A percentile compares a stretch with the other conserved stretches of the same genome.
Evolutionary conservation across 2,113 vertebrate species (phyloP).

Genomic region (Arvicanthis niloticus): DNA sequence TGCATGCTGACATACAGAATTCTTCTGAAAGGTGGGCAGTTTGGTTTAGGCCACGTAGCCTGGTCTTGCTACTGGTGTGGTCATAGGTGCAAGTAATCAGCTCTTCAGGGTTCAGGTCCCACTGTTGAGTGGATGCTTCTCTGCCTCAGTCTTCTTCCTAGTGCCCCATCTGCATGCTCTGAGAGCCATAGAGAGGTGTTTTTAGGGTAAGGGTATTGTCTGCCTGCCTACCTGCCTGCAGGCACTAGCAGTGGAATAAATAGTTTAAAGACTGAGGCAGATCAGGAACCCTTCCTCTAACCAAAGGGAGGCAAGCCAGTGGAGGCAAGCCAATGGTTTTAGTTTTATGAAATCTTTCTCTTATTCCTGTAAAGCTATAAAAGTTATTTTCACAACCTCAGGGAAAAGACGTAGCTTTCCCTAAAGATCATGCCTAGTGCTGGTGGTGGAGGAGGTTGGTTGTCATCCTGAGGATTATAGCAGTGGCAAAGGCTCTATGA

Average conservation of each 20-base stretch:
- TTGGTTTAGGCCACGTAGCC: not conserved
- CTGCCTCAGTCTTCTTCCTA: constrained; percentile 23
- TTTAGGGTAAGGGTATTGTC: not conserved
- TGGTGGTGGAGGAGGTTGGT: not conserved
- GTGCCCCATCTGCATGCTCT: not conserved
- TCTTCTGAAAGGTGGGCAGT: not conserved
- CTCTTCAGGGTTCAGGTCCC: constrained; percentile 39
- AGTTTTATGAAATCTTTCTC: not conserved
- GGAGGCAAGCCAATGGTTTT: not conserved
- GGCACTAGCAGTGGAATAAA: not conserved
- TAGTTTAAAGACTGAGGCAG: constrained; percentile 46
- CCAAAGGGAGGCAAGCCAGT: not conserved
- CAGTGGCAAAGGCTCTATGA: not conserved
- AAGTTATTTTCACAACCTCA: constrained; percentile 52
- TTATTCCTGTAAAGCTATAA: not conserved
- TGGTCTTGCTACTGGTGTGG: constrained; percentile 22
- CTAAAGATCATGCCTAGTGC: not conserved
- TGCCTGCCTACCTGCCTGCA: constrained; percentile 32
- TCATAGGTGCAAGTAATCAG: not conserved
- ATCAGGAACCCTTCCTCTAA: constrained; percentile 52
- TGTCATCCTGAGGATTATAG: not conserved
- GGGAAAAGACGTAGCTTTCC: not conserved
- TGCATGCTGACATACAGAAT: not conserved
- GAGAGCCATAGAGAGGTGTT: not conserved
- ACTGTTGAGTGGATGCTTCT: constrained; percentile 31